Evolutionary conservation across 1,140 invertebrate genomes (phyloP).

Genomic region (Acromyrmex charruanus): DNA sequence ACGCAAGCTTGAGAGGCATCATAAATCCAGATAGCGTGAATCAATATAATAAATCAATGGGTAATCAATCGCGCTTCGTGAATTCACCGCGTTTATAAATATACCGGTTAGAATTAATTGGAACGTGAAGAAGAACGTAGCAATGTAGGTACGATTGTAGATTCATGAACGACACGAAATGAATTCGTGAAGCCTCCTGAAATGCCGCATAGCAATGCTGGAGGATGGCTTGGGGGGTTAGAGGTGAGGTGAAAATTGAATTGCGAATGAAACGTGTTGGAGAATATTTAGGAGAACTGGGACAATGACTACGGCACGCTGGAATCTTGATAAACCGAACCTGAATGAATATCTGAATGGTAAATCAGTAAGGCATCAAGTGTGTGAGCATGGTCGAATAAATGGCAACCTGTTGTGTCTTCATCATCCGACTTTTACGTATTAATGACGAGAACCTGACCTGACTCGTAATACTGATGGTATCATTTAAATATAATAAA

Average conservation of each 20-base stretch:
- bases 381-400: not conserved
- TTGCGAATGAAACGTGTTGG: conserved; percentile 17
- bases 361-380: conserved; percentile 21
- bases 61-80: conserved; percentile 22
- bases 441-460: not conserved
- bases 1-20: conserved; percentile 3
- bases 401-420: not conserved
- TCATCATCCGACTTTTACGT: conserved; percentile 25
- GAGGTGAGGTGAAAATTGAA: conserved; percentile 48
- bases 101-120: conserved; percentile 31
- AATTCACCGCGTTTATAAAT: conserved; percentile 27
- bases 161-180: conserved; percentile 5
- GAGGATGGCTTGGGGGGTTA: not conserved
- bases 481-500: not conserved
- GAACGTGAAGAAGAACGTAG: not conserved
- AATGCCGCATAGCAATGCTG: conserved; percentile 25
- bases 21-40: conserved; percentile 36
- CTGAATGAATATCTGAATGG: conserved; percentile 18
- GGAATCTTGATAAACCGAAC: conserved; percentile 24
- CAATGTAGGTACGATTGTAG: not conserved
- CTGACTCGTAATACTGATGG: not conserved
- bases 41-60: conserved; percentile 49
- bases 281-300: not conserved
- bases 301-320: not conserved
- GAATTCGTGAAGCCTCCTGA: not conserved